Evolutionary conservation across 2,888 invertebrate genomes (phyloP).

Genomic region (Endotricha flammealis): DNA sequence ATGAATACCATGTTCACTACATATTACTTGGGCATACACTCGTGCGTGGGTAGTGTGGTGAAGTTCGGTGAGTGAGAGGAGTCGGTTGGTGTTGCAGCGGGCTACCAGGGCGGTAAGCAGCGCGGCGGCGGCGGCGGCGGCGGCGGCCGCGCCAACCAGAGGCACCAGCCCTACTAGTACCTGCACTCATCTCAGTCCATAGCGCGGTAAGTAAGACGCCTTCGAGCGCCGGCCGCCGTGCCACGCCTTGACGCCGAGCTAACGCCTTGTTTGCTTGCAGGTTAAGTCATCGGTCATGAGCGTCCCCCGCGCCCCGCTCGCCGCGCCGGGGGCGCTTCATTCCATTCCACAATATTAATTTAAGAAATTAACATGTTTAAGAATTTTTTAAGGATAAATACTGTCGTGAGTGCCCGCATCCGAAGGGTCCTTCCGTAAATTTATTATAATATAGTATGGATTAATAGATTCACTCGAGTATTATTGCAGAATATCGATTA

Average conservation of each 20-base stretch:
- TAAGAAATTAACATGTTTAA: constrained; percentile 72
- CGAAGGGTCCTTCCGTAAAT: constrained; percentile 54
- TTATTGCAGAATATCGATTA: constrained; percentile 69
- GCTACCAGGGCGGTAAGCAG: constrained; percentile 91
- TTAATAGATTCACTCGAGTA: constrained; percentile 73
- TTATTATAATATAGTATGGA: constrained; percentile 75
- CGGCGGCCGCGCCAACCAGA: constrained; percentile 87
- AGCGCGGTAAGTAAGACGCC: constrained; percentile 52
- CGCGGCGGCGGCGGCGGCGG: constrained; percentile 83
- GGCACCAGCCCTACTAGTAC: constrained; percentile 92
- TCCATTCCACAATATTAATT: constrained; percentile 77
- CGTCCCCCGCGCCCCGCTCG: constrained; percentile 53
- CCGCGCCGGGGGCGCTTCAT: constrained; percentile 70
- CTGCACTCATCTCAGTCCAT: constrained; percentile 73
- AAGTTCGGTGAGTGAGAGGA: constrained; percentile 21
- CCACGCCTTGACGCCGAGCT: not conserved
- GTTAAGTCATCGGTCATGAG: constrained; percentile 74
- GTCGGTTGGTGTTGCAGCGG: constrained; percentile 69
- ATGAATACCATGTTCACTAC: too few species aligned
- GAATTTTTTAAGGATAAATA: constrained; percentile 67
- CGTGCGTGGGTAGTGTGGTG: too few species aligned
- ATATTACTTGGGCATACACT: too few species aligned
- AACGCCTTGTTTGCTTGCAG: constrained; percentile 48
- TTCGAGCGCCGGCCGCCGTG: not conserved
- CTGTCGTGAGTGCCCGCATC: constrained; percentile 52